phyloP scores from a whole-genome alignment of 37 sponge, comb jelly and placozoan genomes.

The Beroe ovata region DNA sequence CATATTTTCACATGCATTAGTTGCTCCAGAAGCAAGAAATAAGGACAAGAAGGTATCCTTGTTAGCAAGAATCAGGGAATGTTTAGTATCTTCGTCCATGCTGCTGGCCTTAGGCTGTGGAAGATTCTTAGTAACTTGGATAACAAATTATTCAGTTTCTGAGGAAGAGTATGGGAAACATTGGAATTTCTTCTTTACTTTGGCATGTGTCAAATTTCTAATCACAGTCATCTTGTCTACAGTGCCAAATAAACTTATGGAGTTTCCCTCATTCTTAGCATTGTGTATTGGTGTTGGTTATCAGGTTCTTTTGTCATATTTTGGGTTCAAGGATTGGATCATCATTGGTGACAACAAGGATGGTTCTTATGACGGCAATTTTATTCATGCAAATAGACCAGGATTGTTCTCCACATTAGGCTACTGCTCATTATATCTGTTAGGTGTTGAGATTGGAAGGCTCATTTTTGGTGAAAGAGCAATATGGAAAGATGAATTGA shows the following conservation, averaged over 20 bases:
- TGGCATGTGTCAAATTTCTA: conserved; percentile 81
- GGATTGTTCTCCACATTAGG: conserved; percentile 88
- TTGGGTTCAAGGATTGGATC: conserved; percentile 73
- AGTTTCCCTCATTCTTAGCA: conserved; percentile 16
- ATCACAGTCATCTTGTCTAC: background rate
- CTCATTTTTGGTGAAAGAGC: conserved; percentile 71
- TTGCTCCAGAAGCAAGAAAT: conserved; percentile 76
- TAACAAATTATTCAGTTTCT: conserved; percentile 78
- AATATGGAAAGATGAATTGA: background rate
- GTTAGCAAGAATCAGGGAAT: background rate
- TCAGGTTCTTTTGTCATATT: conserved; percentile 71
- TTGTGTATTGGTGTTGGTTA: conserved; percentile 65
- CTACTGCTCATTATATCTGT: conserved; percentile 79
- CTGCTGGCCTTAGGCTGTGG: conserved; percentile 81
- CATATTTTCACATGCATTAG: conserved; percentile 80
- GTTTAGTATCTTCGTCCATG: conserved; percentile 33
- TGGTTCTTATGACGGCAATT: conserved; percentile 70
- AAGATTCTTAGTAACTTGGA: conserved; percentile 73
- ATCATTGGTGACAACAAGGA: conserved; percentile 73
- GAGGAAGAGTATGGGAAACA: conserved; percentile 93
- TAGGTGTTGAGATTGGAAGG: conserved; percentile 79
- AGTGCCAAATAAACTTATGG: background rate
- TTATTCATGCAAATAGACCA: conserved; percentile 90
- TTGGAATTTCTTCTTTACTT: conserved; percentile 99
- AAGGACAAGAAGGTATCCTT: background rate